Percentiles rank a stretch among this genome's conserved stretches.
phyloP scores from a whole-genome alignment of 2,797 vertebrate species.

The Valencia hispanica region DNA sequence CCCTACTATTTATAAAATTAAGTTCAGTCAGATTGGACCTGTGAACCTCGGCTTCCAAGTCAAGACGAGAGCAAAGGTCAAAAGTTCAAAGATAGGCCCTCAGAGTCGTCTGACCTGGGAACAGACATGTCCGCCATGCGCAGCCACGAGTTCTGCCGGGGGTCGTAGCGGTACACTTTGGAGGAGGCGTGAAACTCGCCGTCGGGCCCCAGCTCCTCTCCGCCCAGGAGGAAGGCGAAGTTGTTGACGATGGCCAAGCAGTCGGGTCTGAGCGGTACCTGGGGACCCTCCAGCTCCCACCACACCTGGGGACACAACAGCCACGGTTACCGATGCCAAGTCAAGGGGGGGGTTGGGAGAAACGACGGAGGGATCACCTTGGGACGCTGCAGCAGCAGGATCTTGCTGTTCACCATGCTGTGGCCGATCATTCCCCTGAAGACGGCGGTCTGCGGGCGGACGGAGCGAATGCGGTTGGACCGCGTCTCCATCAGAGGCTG shows the following conservation, averaged over 20 bases:
- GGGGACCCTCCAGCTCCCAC: slow-evolving; percentile 98
- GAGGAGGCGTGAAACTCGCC: slow-evolving; percentile 99
- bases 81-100: neutral
- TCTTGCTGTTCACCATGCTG: slow-evolving; percentile 99
- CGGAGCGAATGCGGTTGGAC: slow-evolving; percentile 95
- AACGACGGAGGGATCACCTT: no score
- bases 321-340: neutral
- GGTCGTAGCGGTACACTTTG: slow-evolving; percentile 98
- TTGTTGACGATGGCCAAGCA: slow-evolving; percentile 98
- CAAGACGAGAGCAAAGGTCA: neutral
- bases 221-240: slow-evolving; percentile 96
- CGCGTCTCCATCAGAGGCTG: slow-evolving; percentile 95
- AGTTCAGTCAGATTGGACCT: neutral
- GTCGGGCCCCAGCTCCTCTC: slow-evolving; percentile 96
- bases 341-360: no score
- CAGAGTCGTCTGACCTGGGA: slow-evolving; percentile 76
- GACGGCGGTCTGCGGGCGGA: slow-evolving; percentile 95
- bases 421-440: slow-evolving; percentile 99
- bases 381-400: slow-evolving; percentile 95
- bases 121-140: slow-evolving; percentile 99
- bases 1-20: neutral
- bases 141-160: slow-evolving; percentile 96
- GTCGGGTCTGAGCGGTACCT: slow-evolving; percentile 95
- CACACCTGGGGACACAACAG: slow-evolving; percentile 84
- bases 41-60: neutral